Conservation (phyloP, 2,797 vertebrate species). For the Sebastes baramenuke region DNA sequence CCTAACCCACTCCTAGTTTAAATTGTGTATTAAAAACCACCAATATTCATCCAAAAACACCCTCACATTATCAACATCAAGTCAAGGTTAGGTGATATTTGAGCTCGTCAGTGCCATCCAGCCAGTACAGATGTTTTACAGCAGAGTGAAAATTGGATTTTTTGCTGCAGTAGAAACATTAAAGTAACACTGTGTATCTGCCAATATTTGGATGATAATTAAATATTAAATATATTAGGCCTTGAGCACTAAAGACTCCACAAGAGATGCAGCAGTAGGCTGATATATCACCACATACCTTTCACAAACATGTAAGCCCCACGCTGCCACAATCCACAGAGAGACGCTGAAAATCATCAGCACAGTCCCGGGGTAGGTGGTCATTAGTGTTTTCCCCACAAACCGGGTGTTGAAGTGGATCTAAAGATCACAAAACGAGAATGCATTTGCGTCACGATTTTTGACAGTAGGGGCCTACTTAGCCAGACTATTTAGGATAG, state of each 20-base stretch:
- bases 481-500: slow-evolving; percentile 55
- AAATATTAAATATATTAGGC: neutral
- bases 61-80: neutral
- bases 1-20: neutral
- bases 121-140: neutral
- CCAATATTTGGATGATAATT: neutral
- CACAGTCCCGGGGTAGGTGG: slow-evolving; percentile 93
- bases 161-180: neutral
- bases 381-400: slow-evolving; percentile 95
- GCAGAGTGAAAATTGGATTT: neutral
- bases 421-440: slow-evolving; percentile 53
- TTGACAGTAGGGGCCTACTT: slow-evolving; percentile 13
- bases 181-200: neutral
- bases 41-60: neutral
- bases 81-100: neutral
- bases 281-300: slow-evolving; percentile 78
- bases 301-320: slow-evolving; percentile 93
- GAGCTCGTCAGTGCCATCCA: neutral
- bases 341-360: slow-evolving; percentile 95
- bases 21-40: neutral
- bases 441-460: slow-evolving; percentile 33
- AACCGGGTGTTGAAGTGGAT: slow-evolving; percentile 93
- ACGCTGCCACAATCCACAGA: slow-evolving; percentile 93
- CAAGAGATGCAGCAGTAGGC: neutral
- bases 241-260: neutral